Conservation (phyloP, 2,888 invertebrate genomes). For the Hyles lineata region DNA sequence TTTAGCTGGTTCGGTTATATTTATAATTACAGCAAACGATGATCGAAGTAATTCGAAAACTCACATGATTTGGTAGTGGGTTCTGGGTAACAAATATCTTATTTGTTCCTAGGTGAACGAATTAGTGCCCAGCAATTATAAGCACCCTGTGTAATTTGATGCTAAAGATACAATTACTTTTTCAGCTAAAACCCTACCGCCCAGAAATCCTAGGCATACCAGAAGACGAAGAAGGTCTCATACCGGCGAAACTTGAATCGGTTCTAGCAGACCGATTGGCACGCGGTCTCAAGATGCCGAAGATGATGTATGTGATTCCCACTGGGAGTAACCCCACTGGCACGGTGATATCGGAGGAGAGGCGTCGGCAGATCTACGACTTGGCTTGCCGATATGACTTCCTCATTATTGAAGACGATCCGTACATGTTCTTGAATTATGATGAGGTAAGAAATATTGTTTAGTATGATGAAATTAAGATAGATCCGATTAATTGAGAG, state of each 20-base stretch:
- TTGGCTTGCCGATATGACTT: constrained; percentile 91
- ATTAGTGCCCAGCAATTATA: too few species aligned
- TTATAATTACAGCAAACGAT: too few species aligned
- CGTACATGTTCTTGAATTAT: constrained; percentile 92
- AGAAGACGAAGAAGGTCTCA: constrained; percentile 88
- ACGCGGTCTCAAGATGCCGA: constrained; percentile 86
- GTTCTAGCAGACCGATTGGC: constrained; percentile 76
- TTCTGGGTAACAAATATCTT: too few species aligned
- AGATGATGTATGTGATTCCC: constrained; percentile 89
- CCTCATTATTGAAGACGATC: constrained; percentile 92
- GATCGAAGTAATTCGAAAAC: too few species aligned
- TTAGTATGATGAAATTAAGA: too few species aligned
- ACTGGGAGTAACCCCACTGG: constrained; percentile 92
- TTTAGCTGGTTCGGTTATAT: too few species aligned
- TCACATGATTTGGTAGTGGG: too few species aligned
- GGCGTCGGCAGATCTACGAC: constrained; percentile 88
- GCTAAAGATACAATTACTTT: constrained; percentile 38
- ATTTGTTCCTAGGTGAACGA: too few species aligned
- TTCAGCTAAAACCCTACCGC: constrained; percentile 88
- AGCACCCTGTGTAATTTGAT: not conserved
- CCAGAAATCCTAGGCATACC: constrained; percentile 88
- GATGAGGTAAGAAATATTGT: constrained; percentile 74
- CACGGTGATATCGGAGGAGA: constrained; percentile 86
- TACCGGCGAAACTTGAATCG: constrained; percentile 85
- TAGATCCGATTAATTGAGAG: too few species aligned